Conservation (phyloP, 2,888 invertebrate species). For the Cephus nigrinus region DNA sequence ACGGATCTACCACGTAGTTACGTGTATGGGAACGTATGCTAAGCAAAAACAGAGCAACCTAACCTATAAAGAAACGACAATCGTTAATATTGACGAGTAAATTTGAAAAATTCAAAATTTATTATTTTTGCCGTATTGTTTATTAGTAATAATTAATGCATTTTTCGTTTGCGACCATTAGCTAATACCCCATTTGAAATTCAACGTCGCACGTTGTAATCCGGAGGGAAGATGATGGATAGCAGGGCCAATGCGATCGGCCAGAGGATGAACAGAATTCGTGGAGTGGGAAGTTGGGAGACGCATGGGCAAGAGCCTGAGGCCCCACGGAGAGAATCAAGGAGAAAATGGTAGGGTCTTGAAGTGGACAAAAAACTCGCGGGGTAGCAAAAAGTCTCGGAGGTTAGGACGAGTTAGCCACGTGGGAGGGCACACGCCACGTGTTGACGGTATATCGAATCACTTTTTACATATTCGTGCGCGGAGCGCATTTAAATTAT, state of each 20-base stretch:
- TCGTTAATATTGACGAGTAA: no score
- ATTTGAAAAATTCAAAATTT: not conserved
- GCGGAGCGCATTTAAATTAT: not conserved
- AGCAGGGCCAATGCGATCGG: conserved; percentile 25
- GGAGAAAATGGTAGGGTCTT: conserved; percentile 14
- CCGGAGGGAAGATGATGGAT: conserved; percentile 45
- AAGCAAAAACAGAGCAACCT: not conserved
- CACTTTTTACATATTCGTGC: not conserved
- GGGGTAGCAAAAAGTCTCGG: conserved; percentile 19
- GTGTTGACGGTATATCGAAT: conserved; percentile 12
- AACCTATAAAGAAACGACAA: not conserved
- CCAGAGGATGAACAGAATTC: not conserved
- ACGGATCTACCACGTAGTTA: not conserved
- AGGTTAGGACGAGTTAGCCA: conserved; percentile 16
- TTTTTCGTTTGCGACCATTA: not conserved
- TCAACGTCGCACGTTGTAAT: conserved; percentile 37
- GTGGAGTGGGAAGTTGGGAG: conserved; percentile 22
- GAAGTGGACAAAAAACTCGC: conserved; percentile 20
- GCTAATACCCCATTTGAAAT: conserved; percentile 16
- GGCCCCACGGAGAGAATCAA: conserved; percentile 14
- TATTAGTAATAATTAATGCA: not conserved
- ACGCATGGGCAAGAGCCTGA: not conserved
- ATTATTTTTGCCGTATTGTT: no score
- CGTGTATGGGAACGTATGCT: not conserved
- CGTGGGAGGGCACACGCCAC: conserved; percentile 29